Evolutionary conservation across 1,140 invertebrate genomes (phyloP).

Genomic region (Micrasema longulum): DNA sequence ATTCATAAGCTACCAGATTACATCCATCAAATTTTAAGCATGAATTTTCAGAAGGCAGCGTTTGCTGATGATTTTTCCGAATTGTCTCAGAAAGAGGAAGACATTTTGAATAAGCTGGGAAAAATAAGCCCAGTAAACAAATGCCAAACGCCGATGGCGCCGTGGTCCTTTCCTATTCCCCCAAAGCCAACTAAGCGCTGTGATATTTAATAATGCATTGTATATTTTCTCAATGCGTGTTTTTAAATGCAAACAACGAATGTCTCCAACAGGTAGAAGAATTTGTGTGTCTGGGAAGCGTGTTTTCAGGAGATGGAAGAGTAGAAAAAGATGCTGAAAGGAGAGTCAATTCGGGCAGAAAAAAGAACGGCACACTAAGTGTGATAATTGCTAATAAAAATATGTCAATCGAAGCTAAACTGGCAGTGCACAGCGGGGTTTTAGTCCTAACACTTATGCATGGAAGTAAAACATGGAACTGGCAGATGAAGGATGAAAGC

Average conservation of each 20-base stretch:
- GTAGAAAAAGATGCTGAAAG: neutral
- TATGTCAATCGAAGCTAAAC: too few species aligned
- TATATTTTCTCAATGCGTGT: too few species aligned
- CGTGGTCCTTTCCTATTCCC: slow-evolving; percentile 2
- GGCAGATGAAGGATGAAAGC: too few species aligned
- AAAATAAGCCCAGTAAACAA: neutral
- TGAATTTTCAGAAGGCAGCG: neutral
- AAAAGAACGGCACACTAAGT: too few species aligned
- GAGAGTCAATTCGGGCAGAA: neutral
- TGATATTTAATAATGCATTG: too few species aligned
- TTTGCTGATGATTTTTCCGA: neutral
- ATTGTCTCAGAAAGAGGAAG: neutral
- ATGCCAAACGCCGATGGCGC: neutral
- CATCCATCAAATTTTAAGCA: neutral
- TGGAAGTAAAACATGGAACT: too few species aligned
- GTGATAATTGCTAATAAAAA: too few species aligned
- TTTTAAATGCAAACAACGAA: too few species aligned
- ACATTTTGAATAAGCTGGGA: neutral
- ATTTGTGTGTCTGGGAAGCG: too few species aligned
- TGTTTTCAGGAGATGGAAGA: neutral
- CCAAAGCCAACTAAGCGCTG: neutral
- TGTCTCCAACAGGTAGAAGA: too few species aligned
- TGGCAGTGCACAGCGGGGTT: too few species aligned
- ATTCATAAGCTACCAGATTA: slow-evolving; percentile 1
- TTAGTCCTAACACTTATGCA: too few species aligned